Conservation (phyloP, 2,888 invertebrate species). For the Lumbricus terrestris region DNA sequence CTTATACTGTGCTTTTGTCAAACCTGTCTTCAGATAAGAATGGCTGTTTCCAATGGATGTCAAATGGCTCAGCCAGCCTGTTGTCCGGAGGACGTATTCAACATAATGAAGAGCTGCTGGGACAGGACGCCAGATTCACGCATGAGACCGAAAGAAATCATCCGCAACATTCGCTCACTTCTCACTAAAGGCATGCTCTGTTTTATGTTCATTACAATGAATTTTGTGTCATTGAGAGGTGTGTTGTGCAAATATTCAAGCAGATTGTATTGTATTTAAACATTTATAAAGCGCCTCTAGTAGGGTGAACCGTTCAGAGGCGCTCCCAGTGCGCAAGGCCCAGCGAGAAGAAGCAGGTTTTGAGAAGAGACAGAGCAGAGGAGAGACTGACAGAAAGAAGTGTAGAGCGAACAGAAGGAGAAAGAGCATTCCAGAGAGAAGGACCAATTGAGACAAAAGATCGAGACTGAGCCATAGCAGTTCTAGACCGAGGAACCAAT, state of each 20-base stretch:
- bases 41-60: background rate
- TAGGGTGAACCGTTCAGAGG: no score
- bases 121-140: background rate
- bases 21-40: background rate
- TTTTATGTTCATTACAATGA: background rate
- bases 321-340: no score
- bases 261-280: no score
- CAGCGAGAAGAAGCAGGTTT: no score
- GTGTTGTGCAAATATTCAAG: background rate
- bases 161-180: slow-evolving; percentile 10
- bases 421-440: no score
- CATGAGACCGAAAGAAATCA: background rate
- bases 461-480: no score
- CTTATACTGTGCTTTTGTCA: background rate
- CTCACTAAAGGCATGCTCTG: slow-evolving; percentile 5
- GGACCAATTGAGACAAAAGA: no score
- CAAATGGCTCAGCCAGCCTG: slow-evolving; percentile 51
- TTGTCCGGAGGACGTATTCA: background rate
- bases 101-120: slow-evolving; percentile 13
- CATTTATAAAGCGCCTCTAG: no score
- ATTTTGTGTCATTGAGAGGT: background rate
- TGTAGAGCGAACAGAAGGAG: no score
- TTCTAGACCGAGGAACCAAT: no score
- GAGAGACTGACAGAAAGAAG: no score
- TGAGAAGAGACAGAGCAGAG: no score